phyloP scores from a whole-genome alignment of 2,113 vertebrate species.

The Glaucomys volans region DNA sequence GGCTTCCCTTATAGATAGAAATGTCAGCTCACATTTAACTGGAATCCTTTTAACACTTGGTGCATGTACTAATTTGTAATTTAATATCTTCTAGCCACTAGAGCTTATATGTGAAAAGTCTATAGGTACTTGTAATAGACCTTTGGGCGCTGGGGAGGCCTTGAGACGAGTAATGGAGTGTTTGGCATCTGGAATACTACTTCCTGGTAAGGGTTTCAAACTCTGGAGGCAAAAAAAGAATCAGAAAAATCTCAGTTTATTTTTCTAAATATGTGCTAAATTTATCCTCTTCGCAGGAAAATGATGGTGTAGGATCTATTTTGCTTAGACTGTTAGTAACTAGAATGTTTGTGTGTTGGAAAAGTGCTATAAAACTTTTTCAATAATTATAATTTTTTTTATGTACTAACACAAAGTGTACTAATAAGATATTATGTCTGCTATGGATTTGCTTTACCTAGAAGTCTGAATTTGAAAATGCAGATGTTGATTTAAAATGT shows the following conservation, averaged over 20 bases:
- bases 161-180: conserved; percentile 99
- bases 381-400: conserved; percentile 74
- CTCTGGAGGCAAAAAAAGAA: conserved; percentile 72
- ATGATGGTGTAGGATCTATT: conserved; percentile 46
- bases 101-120: conserved; percentile 99
- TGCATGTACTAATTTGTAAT: conserved; percentile 85
- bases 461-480: conserved; percentile 66
- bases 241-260: conserved; percentile 57
- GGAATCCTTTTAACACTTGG: conserved; percentile 83
- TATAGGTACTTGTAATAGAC: conserved; percentile 99
- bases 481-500: conserved; percentile 60
- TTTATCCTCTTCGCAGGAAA: conserved; percentile 70
- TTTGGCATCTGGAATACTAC: conserved; percentile 97
- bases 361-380: conserved; percentile 61
- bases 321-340: conserved; percentile 67
- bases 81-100: conserved; percentile 94
- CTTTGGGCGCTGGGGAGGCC: conserved; percentile 97
- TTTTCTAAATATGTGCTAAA: conserved; percentile 68
- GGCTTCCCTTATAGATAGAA: conserved; percentile 69
- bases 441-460: conserved; percentile 62
- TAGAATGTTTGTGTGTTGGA: conserved; percentile 64
- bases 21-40: conserved; percentile 83
- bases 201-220: conserved; percentile 92
- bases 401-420: conserved; percentile 80
- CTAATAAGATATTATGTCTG: conserved; percentile 76